Base-by-base conservation (phyloP, 2,888 invertebrate species). In the Labia minor region DNA sequence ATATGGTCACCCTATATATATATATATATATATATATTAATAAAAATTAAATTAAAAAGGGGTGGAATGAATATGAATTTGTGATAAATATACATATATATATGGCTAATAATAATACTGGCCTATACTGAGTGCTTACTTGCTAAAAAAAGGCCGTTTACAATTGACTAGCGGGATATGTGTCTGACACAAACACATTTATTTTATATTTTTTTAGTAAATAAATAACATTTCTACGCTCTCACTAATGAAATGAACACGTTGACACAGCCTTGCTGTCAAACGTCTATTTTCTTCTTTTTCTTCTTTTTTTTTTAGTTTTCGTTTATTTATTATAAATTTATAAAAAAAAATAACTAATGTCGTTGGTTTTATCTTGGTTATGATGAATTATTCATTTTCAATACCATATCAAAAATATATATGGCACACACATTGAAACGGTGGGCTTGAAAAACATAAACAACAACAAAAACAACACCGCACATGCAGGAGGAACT, bases 401-500 rank as follows among this genome's bases (percentile, higher is more conserved):
- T n/a, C n/a, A n/a, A n/a, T n/a, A n/a, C n/a, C n/a, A 33, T 8
- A 33, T 33, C 33, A 11, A 33, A 11, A 33, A 33, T 6, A 33
- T 11, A 8, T 33, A 33, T 33, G 33, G 33, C 33, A 33, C 33
- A 8, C 33, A n/a, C n/a, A n/a, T n/a, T n/a, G n/a, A n/a, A 8
- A 33, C 33, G 33, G 33, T 33, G 33, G 33, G 33, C n/a, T n/a
- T n/a, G n/a, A n/a, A n/a, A n/a, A n/a, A n/a, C 33, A 11, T 8
- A 33, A 33, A 33, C 11, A 11, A 11, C 6, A 33, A 33, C 6
- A 33, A 33, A 11, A 33, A 11, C 33, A 33, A 11, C 6, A 33
- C 6, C 33, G 6, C 33, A 33, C 6, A 6, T 8, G 6, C 11
- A 33, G 11, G 11, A 33, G 33, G 33, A 33, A 33, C 33, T 75